Percentiles rank a stretch among this genome's conserved stretches.
Evolutionary conservation across 2,888 invertebrate genomes (phyloP).

Genomic region (Ditula angustiorana): DNA sequence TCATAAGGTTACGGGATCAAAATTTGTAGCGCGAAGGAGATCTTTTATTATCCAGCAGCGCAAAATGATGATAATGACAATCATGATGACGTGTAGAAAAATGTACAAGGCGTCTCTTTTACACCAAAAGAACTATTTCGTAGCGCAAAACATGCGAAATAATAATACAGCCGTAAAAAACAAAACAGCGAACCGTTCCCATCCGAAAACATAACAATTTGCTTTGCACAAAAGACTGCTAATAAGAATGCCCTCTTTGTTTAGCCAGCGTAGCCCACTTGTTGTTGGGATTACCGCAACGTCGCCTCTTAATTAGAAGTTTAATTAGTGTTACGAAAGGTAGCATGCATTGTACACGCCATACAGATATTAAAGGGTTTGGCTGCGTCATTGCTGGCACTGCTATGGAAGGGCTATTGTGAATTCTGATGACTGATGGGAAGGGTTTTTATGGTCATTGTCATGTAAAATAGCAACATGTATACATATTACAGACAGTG

Average conservation of each 20-base stretch:
- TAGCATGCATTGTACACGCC: constrained; percentile 24
- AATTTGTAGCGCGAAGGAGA: no score
- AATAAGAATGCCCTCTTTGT: constrained; percentile 36
- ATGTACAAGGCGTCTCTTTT: no score
- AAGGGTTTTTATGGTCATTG: not conserved
- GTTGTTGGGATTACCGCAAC: constrained; percentile 22
- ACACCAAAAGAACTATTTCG: no score
- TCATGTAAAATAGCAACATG: not conserved
- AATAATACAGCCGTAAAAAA: constrained; percentile 1
- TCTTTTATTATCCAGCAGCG: no score
- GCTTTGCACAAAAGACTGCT: constrained; percentile 30
- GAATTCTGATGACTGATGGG: not conserved
- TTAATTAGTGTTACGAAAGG: constrained; percentile 31
- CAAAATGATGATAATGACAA: no score
- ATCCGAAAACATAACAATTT: constrained; percentile 27
- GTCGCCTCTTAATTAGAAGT: constrained; percentile 37
- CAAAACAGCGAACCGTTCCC: not conserved
- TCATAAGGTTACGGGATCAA: no score
- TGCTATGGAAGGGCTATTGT: not conserved
- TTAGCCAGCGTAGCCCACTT: constrained; percentile 25
- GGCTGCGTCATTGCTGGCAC: not conserved
- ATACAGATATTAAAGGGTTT: constrained; percentile 16
- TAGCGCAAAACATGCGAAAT: not conserved
- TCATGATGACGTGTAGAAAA: no score
- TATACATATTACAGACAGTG: no score